phyloP scores from a whole-genome alignment of 2,888 invertebrate genomes.

The Elegia similella region DNA sequence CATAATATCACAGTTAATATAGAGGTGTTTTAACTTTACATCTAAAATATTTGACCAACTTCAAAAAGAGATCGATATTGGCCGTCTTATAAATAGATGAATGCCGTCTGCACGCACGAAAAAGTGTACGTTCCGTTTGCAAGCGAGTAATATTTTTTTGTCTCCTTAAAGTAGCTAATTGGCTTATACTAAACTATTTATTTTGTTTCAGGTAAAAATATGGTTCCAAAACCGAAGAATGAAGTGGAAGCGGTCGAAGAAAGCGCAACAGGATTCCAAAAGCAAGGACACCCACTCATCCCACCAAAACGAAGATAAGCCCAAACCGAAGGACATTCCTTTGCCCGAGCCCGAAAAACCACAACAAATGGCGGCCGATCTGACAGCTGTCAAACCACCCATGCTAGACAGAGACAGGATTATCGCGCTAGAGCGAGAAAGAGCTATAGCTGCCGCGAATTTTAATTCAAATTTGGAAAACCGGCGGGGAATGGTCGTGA shows the following conservation, averaged over 20 bases:
- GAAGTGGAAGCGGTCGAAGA: conserved; percentile 99
- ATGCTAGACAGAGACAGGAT: conserved; percentile 75
- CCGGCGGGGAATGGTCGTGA: conserved; percentile 67
- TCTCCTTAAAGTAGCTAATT: not conserved
- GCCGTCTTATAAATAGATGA: no score
- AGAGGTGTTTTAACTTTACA: no score
- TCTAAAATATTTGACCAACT: no score
- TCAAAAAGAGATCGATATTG: no score
- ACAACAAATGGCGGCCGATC: conserved; percentile 60
- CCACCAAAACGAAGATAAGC: conserved; percentile 62
- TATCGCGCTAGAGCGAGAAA: conserved; percentile 70
- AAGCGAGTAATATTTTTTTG: no score
- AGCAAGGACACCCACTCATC: conserved; percentile 59
- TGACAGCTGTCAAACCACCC: conserved; percentile 74
- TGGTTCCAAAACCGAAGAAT: conserved; percentile 99
- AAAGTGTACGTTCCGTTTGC: no score
- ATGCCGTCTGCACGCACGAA: no score
- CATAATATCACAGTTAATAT: not conserved
- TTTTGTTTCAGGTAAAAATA: conserved; percentile 91
- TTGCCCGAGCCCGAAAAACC: conserved; percentile 55
- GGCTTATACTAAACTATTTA: not conserved
- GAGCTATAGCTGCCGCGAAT: conserved; percentile 75
- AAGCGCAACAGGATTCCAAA: conserved; percentile 94
- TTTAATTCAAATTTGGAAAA: conserved; percentile 78
- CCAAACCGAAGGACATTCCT: conserved; percentile 53